A percentile compares a stretch with the other conserved stretches of the same genome.
phyloP scores from a whole-genome alignment of 1,140 invertebrate genomes.

The Arctopsyche grandis region DNA sequence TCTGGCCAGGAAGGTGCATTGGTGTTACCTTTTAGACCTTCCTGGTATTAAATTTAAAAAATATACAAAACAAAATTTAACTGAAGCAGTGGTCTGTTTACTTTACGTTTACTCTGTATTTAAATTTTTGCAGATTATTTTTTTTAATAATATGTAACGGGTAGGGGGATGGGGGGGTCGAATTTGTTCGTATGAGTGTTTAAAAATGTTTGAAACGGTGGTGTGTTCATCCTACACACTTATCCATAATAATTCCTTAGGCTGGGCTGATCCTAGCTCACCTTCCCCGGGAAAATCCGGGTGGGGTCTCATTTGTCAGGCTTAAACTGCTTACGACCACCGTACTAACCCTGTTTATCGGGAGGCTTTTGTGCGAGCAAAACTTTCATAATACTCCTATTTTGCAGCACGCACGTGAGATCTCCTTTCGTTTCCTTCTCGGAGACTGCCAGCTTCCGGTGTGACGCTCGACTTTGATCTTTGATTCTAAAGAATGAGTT shows the following conservation, averaged over 20 bases:
- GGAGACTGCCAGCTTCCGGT: not conserved
- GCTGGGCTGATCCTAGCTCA: constrained; percentile 25
- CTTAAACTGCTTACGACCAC: constrained; percentile 45
- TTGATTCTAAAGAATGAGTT: too few relatives aligned
- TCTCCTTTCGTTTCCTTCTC: not conserved
- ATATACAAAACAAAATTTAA: too few relatives aligned
- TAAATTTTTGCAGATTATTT: too few relatives aligned
- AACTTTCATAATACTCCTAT: constrained; percentile 18
- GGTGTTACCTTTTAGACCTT: too few relatives aligned
- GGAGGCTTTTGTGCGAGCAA: constrained; percentile 25
- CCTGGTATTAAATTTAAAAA: too few relatives aligned
- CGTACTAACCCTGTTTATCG: constrained; percentile 48
- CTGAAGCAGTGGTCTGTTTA: too few relatives aligned
- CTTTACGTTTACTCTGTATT: too few relatives aligned
- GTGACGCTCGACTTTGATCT: not conserved
- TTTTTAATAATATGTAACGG: not conserved
- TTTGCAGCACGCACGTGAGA: not conserved
- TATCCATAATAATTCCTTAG: constrained; percentile 50
- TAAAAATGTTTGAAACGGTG: not conserved
- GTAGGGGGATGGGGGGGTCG: not conserved
- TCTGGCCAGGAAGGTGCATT: too few relatives aligned
- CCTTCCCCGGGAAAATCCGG: constrained; percentile 41
- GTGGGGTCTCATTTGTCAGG: constrained; percentile 50
- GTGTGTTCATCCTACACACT: constrained; percentile 26
- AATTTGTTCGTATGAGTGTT: not conserved